Conservation (phyloP, 2,888 invertebrate species). For the Caenorhabditis auriculariae region DNA sequence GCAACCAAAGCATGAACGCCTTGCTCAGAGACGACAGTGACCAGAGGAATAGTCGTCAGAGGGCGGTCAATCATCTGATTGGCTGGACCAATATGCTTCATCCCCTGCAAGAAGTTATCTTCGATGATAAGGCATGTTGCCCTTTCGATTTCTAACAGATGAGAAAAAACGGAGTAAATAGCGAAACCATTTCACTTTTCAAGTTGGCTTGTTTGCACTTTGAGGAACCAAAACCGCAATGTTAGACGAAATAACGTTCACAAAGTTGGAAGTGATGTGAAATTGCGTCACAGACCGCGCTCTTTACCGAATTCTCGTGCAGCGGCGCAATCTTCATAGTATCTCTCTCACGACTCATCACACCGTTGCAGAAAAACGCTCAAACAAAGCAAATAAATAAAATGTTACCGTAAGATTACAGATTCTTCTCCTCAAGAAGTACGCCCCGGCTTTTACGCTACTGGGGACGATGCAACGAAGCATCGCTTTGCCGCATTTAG, state of each 20-base stretch:
- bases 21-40: conserved; percentile 38
- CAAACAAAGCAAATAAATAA: too few relatives aligned
- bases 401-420: too few relatives aligned
- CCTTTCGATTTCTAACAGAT: neutral
- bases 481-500: conserved; percentile 47
- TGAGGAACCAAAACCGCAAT: too few relatives aligned
- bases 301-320: too few relatives aligned
- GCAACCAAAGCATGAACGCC: conserved; percentile 40
- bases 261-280: too few relatives aligned
- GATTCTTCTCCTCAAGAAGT: conserved; percentile 51
- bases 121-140: conserved; percentile 53
- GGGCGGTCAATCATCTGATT: conserved; percentile 48
- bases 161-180: conserved; percentile 12
- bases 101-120: conserved; percentile 55
- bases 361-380: too few relatives aligned
- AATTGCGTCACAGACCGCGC: too few relatives aligned
- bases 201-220: too few relatives aligned
- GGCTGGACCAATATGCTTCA: conserved; percentile 59
- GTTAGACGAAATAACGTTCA: too few relatives aligned
- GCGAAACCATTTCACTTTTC: too few relatives aligned
- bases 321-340: too few relatives aligned
- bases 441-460: conserved; percentile 52
- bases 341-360: too few relatives aligned
- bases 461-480: conserved; percentile 53
- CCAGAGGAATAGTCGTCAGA: conserved; percentile 35